Conservation (phyloP, 1,140 invertebrate species). For the Conopomorpha cramerella region DNA sequence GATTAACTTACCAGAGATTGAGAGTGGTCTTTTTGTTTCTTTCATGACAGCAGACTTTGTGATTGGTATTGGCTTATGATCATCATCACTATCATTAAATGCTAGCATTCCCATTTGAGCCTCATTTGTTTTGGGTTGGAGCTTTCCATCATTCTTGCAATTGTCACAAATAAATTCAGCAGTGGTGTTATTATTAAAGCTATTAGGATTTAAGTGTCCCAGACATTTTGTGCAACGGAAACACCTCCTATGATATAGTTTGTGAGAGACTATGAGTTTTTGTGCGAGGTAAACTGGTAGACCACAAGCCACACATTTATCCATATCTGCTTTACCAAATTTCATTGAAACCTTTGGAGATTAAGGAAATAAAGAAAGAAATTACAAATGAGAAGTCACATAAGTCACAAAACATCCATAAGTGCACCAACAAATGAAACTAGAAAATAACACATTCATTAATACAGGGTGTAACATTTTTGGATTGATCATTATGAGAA, state of each 20-base stretch:
- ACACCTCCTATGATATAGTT: slow-evolving; percentile 89
- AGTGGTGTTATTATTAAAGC: slow-evolving; percentile 75
- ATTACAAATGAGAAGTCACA: slow-evolving; percentile 12
- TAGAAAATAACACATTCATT: slow-evolving; percentile 3
- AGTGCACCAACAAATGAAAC: slow-evolving; percentile 22
- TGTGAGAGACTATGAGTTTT: slow-evolving; percentile 78
- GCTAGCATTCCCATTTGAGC: slow-evolving; percentile 51
- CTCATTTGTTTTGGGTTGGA: slow-evolving; percentile 40
- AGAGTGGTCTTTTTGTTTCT: slow-evolving; percentile 33
- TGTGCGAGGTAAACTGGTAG: slow-evolving; percentile 90
- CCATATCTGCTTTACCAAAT: slow-evolving; percentile 62
- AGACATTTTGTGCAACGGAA: slow-evolving; percentile 83
- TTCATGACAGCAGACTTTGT: slow-evolving; percentile 25
- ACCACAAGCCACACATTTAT: slow-evolving; percentile 81
- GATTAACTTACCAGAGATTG: slow-evolving; percentile 44
- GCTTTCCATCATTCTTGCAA: slow-evolving; percentile 76
- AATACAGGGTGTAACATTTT: too few species aligned
- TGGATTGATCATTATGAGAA: too few species aligned
- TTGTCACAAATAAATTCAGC: slow-evolving; percentile 82
- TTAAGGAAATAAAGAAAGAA: slow-evolving; percentile 18
- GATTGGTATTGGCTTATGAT: slow-evolving; percentile 16
- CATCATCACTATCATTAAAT: slow-evolving; percentile 31
- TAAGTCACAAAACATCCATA: slow-evolving; percentile 24
- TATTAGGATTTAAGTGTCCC: slow-evolving; percentile 75
- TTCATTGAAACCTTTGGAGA: slow-evolving; percentile 30